A percentile compares a stretch with the other conserved stretches of the same genome.
These are phyloP conservation scores for Heteronetta atricapilla DNA, from an alignment of 2,113 vertebrate species.

Conservation along the genomic window DNA sequence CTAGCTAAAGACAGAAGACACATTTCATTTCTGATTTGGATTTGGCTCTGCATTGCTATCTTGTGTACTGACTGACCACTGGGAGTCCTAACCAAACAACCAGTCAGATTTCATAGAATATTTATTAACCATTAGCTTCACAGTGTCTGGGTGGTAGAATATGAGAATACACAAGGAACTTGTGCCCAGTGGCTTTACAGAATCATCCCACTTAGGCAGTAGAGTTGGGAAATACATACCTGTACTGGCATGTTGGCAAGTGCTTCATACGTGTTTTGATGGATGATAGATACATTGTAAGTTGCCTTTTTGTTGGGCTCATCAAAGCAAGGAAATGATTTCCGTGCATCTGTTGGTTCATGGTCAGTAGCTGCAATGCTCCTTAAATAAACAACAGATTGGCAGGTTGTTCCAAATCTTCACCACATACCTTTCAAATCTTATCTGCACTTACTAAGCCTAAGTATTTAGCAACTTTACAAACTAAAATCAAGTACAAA, in stretches of 20 bases:
- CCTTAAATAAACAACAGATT: conserved; percentile 78
- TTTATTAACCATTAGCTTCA: not conserved
- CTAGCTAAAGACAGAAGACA: not conserved
- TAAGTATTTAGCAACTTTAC: not conserved
- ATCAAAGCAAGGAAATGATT: conserved; percentile 97
- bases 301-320: conserved; percentile 98
- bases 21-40: not conserved
- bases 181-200: not conserved
- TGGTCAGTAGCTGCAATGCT: conserved; percentile 98
- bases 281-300: conserved; percentile 87
- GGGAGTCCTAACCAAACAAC: not conserved
- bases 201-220: not conserved
- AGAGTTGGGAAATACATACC: conserved; percentile 75
- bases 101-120: not conserved
- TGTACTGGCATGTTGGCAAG: conserved; percentile 92
- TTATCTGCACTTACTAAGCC: not conserved
- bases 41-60: not conserved
- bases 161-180: not conserved
- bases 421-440: not conserved
- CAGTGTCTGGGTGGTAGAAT: not conserved
- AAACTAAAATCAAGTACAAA: not conserved
- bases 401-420: not conserved
- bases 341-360: conserved; percentile 95
- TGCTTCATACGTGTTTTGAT: conserved; percentile 72
- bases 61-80: not conserved